phyloP scores from a whole-genome alignment of 2,797 vertebrate species.

The Mus minutoides region DNA sequence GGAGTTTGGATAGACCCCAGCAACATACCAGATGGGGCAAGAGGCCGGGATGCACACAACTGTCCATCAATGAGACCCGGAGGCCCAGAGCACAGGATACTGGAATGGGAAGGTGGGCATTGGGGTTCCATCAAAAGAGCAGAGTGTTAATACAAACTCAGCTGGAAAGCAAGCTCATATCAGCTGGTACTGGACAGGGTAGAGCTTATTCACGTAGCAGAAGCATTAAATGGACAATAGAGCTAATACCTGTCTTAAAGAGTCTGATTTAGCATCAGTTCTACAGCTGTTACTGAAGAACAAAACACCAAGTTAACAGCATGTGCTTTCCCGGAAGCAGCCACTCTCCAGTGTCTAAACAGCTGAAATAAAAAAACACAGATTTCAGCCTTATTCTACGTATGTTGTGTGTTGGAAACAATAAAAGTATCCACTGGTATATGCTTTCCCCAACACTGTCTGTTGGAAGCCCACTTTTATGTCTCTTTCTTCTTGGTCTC shows the following conservation, averaged over 20 bases:
- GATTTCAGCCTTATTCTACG: background rate
- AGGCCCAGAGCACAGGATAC: slow-evolving; percentile 51
- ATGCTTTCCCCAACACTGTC: background rate
- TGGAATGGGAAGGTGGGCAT: slow-evolving; percentile 62
- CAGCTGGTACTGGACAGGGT: background rate
- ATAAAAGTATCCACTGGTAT: rapidly evolving
- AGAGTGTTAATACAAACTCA: slow-evolving; percentile 62
- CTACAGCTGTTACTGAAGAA: background rate
- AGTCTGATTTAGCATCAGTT: background rate
- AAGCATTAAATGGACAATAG: background rate
- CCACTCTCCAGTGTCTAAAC: background rate
- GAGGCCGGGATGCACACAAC: background rate
- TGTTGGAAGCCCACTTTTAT: background rate
- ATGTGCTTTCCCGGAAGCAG: background rate
- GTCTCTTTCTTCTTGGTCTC: no score
- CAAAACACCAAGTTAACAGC: background rate
- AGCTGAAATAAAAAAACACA: background rate
- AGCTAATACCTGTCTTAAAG: background rate
- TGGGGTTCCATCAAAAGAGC: background rate
- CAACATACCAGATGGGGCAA: slow-evolving; percentile 67
- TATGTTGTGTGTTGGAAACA: rapidly evolving
- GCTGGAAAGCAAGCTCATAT: slow-evolving; percentile 30
- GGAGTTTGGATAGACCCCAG: slow-evolving; percentile 64
- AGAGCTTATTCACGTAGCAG: background rate
- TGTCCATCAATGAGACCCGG: slow-evolving; percentile 71